Evolutionary conservation across 2,113 vertebrate species (phyloP).

Genomic region (Chlorodrepanis virens): DNA sequence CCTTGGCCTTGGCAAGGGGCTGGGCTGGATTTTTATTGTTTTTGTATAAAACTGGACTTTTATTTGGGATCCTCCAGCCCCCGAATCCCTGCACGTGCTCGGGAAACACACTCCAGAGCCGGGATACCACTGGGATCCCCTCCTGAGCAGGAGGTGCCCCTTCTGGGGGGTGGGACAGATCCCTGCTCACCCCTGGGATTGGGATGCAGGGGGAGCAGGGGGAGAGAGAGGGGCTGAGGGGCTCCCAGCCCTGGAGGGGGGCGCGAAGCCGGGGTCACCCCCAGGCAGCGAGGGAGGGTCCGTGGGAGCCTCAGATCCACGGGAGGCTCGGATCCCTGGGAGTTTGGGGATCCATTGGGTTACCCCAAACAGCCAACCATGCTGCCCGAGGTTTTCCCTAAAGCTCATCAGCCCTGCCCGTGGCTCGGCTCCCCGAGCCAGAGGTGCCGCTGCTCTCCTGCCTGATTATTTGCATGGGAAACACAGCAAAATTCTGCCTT

Average conservation of each 20-base stretch:
- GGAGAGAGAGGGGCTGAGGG: background rate
- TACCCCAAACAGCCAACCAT: rapidly evolving
- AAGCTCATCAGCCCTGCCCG: rapidly evolving
- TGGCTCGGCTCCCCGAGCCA: background rate
- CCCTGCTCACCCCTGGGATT: background rate
- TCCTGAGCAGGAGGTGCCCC: background rate
- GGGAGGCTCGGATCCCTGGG: too few relatives aligned
- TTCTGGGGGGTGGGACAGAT: background rate
- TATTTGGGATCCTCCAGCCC: background rate
- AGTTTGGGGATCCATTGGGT: rapidly evolving
- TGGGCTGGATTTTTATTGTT: background rate
- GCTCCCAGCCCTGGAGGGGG: background rate
- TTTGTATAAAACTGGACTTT: background rate
- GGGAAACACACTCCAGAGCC: background rate
- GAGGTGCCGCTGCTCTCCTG: background rate
- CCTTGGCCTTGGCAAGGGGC: background rate
- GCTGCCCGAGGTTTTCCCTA: rapidly evolving
- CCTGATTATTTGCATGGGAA: background rate
- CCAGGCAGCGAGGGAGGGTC: rapidly evolving
- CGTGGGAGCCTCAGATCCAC: too few relatives aligned
- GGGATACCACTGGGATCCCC: background rate
- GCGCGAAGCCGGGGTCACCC: background rate
- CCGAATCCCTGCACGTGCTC: background rate
- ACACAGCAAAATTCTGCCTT: background rate
- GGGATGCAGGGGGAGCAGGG: background rate